A percentile compares a stretch with the other conserved stretches of the same genome.
phyloP scores from a whole-genome alignment of 1,140 invertebrate genomes.

The Lanistes nyassanus region DNA sequence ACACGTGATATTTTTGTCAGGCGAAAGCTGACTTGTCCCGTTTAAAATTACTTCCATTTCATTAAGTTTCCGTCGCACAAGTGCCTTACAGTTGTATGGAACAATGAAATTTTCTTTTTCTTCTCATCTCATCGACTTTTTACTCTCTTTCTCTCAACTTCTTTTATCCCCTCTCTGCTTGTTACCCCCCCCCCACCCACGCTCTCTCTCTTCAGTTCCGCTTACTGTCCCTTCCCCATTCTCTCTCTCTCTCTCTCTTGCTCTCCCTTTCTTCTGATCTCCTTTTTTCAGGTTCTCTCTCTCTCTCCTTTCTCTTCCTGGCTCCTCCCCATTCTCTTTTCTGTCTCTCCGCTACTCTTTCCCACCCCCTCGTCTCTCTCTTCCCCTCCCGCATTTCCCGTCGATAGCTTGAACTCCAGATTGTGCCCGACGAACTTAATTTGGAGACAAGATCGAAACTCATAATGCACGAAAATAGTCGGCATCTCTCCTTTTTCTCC shows the following conservation, averaged over 20 bases:
- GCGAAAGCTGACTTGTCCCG: not conserved
- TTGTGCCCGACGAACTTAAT: too few species aligned
- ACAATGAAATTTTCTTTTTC: not conserved
- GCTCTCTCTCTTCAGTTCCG: slow-evolving; percentile 3
- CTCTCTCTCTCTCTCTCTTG: not conserved
- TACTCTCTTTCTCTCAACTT: not conserved
- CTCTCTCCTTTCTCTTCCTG: not conserved
- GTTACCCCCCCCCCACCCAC: not conserved
- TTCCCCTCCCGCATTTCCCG: not conserved
- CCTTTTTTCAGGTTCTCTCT: slow-evolving; percentile 3
- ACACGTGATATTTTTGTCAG: not conserved
- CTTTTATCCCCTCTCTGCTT: not conserved
- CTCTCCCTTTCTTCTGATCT: not conserved
- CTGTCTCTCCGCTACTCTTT: too few species aligned
- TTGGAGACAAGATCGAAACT: too few species aligned
- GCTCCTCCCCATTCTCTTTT: too few species aligned
- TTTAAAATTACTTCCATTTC: not conserved
- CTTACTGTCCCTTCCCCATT: not conserved
- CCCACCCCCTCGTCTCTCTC: too few species aligned
- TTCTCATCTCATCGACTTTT: not conserved
- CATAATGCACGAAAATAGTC: too few species aligned
- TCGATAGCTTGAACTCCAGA: too few species aligned
- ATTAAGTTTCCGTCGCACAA: not conserved
- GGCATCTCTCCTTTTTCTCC: too few species aligned
- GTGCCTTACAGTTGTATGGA: too few species aligned